A percentile compares a stretch with the other conserved stretches of the same genome.
Evolutionary conservation across 1,140 invertebrate genomes (phyloP).

Genomic region (Condylostylus longicornis): DNA sequence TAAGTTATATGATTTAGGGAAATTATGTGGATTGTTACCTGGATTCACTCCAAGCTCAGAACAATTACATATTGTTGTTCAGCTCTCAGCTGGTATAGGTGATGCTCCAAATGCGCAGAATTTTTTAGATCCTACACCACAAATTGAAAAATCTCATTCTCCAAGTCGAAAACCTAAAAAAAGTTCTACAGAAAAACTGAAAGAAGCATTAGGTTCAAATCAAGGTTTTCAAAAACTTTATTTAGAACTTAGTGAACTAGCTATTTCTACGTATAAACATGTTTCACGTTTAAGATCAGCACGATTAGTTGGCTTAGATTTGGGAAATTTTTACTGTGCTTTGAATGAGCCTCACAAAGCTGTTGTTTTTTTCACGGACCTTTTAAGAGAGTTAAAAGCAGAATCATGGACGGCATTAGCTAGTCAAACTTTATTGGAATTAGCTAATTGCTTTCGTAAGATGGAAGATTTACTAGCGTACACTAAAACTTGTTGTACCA

Average conservation of each 20-base stretch:
- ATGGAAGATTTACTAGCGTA: constrained; percentile 58
- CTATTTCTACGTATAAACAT: constrained; percentile 94
- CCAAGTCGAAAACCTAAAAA: constrained; percentile 30
- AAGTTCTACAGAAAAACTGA: constrained; percentile 66
- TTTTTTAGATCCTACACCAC: constrained; percentile 22
- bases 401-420: constrained; percentile 75
- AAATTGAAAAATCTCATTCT: constrained; percentile 21
- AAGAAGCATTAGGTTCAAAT: constrained; percentile 80
- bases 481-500: constrained; percentile 56
- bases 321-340: constrained; percentile 81
- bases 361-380: constrained; percentile 72
- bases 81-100: constrained; percentile 77
- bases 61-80: constrained; percentile 78
- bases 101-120: constrained; percentile 37
- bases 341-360: constrained; percentile 76
- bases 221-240: constrained; percentile 81
- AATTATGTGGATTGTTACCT: constrained; percentile 82
- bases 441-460: constrained; percentile 72
- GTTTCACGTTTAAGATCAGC: constrained; percentile 75
- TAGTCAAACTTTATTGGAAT: constrained; percentile 62
- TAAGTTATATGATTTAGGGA: constrained; percentile 77
- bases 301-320: constrained; percentile 69
- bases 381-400: constrained; percentile 67
- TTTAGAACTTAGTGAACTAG: constrained; percentile 81
- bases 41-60: constrained; percentile 65